Conservation (phyloP, 2,888 invertebrate species). For the Glaucopsyche alexis region DNA sequence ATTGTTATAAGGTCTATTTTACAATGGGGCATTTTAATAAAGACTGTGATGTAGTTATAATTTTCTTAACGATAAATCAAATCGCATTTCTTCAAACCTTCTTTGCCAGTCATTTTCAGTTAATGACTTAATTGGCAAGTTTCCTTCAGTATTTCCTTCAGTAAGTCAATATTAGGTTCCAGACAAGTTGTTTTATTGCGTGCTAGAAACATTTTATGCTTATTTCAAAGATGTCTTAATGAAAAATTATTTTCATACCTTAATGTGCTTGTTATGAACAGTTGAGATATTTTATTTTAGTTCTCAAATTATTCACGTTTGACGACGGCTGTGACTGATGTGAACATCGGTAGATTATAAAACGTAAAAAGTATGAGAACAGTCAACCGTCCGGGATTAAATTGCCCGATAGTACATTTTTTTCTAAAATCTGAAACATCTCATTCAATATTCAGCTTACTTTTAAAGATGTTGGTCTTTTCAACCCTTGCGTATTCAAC, state of each 20-base stretch:
- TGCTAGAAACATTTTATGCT: conserved; percentile 56
- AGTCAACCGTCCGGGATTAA: too few species aligned
- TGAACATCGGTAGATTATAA: too few species aligned
- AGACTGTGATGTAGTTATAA: conserved; percentile 14
- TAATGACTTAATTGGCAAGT: conserved; percentile 76
- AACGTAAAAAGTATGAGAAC: too few species aligned
- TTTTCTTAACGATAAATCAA: conserved; percentile 30
- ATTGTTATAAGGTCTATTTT: conserved; percentile 1
- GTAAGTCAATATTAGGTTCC: conserved; percentile 59
- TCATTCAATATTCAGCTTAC: too few species aligned
- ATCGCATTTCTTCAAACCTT: conserved; percentile 28
- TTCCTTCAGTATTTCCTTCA: conserved; percentile 65
- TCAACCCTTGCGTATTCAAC: not conserved
- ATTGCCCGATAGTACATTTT: too few species aligned
- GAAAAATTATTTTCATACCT: not conserved
- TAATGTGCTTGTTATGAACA: not conserved
- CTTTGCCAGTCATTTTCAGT: conserved; percentile 42
- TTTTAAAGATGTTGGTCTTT: not conserved
- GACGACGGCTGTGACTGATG: too few species aligned
- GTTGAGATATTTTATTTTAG: too few species aligned
- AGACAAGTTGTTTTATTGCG: conserved; percentile 63
- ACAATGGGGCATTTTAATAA: not conserved
- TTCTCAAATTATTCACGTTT: too few species aligned
- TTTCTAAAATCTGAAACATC: too few species aligned
- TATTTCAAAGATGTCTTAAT: not conserved